Evolutionary conservation across 2,797 vertebrate genomes (phyloP).

Genomic region (Syngnathus acus): DNA sequence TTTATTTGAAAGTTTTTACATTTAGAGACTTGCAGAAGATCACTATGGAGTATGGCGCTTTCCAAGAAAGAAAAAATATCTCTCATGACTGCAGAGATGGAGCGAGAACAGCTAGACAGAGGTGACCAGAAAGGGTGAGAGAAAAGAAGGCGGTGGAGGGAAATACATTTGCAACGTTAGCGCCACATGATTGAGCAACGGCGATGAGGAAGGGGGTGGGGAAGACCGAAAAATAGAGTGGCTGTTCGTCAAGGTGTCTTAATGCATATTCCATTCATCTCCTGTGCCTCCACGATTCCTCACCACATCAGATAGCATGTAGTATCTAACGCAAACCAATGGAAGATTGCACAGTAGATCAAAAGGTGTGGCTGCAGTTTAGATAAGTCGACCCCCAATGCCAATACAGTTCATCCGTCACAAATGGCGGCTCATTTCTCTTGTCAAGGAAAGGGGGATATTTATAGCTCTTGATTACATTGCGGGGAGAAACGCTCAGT

Average conservation of each 20-base stretch:
- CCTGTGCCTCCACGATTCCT: conserved; percentile 43
- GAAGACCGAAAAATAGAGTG: conserved; percentile 46
- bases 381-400: conserved; percentile 58
- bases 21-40: no score
- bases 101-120: conserved; percentile 20
- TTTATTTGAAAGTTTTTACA: no score
- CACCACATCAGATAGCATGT: conserved; percentile 55
- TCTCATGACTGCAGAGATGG: conserved; percentile 66
- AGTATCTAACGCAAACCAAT: conserved; percentile 60
- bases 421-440: conserved; percentile 65
- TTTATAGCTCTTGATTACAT: conserved; percentile 41
- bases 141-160: conserved; percentile 13
- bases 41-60: no score
- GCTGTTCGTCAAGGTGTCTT: conserved; percentile 51
- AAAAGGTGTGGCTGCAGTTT: conserved; percentile 61
- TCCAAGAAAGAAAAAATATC: conserved; percentile 43
- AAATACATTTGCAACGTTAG: conserved; percentile 31
- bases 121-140: conserved; percentile 29
- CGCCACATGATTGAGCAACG: conserved; percentile 55
- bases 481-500: background rate
- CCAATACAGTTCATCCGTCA: conserved; percentile 65
- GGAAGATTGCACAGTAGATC: conserved; percentile 60
- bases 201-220: conserved; percentile 16
- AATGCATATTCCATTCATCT: conserved; percentile 68
- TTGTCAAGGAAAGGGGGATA: conserved; percentile 59